A percentile compares a stretch with the other conserved stretches of the same genome.
Conservation (phyloP, 2,888 invertebrate genomes). For the Dasysyrphus albostriatus region DNA sequence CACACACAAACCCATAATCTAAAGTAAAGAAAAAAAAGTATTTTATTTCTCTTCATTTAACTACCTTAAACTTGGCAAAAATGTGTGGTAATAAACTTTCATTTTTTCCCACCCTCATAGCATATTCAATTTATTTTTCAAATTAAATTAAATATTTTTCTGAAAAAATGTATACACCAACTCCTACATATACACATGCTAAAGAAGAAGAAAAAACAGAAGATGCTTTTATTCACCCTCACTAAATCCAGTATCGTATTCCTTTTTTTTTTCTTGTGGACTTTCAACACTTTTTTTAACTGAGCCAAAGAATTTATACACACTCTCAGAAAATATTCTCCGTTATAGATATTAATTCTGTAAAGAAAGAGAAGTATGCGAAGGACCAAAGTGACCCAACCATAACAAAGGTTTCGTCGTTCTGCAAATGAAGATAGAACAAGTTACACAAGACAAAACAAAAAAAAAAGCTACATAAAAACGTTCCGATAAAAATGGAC, state of each 20-base stretch:
- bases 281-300: conserved; percentile 26
- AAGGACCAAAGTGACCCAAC: conserved; percentile 29
- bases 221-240: background rate
- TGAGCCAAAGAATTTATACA: background rate
- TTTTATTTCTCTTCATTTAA: conserved; percentile 27
- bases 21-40: background rate
- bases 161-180: background rate
- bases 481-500: conserved; percentile 47
- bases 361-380: conserved; percentile 13
- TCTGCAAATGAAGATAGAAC: conserved; percentile 31
- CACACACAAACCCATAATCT: background rate
- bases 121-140: conserved; percentile 66
- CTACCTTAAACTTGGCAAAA: conserved; percentile 50
- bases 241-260: background rate
- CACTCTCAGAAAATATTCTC: background rate
- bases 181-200: background rate
- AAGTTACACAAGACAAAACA: background rate
- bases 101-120: conserved; percentile 27
- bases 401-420: conserved; percentile 54
- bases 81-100: conserved; percentile 49
- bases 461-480: conserved; percentile 23
- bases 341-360: background rate
- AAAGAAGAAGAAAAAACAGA: background rate
- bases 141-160: conserved; percentile 67
- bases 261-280: background rate